phyloP scores from a whole-genome alignment of 2,888 invertebrate genomes.

The Philereme vetulata region DNA sequence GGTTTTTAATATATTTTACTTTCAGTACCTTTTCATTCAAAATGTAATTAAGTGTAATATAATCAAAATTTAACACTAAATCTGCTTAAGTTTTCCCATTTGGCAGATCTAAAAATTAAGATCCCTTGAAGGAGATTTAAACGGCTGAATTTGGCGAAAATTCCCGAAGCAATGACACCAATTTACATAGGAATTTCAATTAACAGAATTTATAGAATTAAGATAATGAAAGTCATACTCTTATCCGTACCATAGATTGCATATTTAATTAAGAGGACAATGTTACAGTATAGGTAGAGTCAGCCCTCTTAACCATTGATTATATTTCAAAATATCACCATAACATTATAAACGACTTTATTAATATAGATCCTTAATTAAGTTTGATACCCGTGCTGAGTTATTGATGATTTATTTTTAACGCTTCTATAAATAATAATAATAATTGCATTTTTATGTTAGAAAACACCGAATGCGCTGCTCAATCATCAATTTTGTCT shows the following conservation, averaged over 20 bases:
- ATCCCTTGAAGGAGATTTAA: constrained; percentile 31
- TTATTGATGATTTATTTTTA: too few species aligned
- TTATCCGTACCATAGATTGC: constrained; percentile 16
- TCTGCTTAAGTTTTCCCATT: constrained; percentile 69
- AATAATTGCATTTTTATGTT: too few species aligned
- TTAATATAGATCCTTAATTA: too few species aligned
- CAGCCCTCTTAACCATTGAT: too few species aligned
- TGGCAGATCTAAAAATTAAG: constrained; percentile 67
- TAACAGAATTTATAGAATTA: constrained; percentile 31
- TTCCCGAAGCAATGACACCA: constrained; percentile 33
- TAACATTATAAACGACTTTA: too few species aligned
- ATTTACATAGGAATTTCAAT: constrained; percentile 35
- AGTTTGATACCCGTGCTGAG: too few species aligned
- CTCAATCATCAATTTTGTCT: too few species aligned
- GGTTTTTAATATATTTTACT: too few species aligned
- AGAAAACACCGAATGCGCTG: too few species aligned
- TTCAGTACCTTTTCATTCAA: neutral
- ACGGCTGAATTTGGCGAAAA: constrained; percentile 29
- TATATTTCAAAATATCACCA: too few species aligned
- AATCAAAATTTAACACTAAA: constrained; percentile 67
- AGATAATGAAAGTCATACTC: constrained; percentile 31
- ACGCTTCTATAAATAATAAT: too few species aligned
- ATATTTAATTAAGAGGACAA: constrained; percentile 5
- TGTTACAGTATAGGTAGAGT: too few species aligned
- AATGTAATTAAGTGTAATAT: constrained; percentile 74